phyloP scores from a whole-genome alignment of 2,888 invertebrate genomes.

The Microplitis deprimator region DNA sequence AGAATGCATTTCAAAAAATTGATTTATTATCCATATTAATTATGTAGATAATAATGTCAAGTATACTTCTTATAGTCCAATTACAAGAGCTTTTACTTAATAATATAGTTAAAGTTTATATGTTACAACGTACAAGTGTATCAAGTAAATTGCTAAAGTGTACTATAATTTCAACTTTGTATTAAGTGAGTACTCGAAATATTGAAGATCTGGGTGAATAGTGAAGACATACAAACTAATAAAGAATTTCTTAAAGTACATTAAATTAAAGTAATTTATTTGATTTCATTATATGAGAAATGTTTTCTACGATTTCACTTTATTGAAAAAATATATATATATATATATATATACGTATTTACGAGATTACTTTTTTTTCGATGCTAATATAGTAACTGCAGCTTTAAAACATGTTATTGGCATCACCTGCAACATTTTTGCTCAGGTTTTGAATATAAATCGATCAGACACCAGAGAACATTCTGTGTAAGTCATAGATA shows the following conservation, averaged over 20 bases:
- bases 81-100: too few relatives aligned
- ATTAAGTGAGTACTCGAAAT: too few relatives aligned
- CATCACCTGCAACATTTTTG: neutral
- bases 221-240: neutral
- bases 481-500: neutral
- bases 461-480: neutral
- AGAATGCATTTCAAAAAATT: too few relatives aligned
- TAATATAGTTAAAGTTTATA: too few relatives aligned
- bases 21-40: too few relatives aligned
- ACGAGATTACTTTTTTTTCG: neutral
- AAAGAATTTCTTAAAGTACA: neutral
- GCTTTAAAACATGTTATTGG: neutral
- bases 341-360: too few relatives aligned
- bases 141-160: too few relatives aligned
- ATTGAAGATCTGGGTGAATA: neutral
- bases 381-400: neutral
- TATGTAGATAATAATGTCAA: too few relatives aligned
- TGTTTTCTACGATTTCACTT: neutral
- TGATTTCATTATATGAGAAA: neutral
- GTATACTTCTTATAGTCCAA: too few relatives aligned
- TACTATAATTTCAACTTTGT: too few relatives aligned
- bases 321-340: neutral
- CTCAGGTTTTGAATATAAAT: neutral
- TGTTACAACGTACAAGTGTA: too few relatives aligned
- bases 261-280: neutral